Evolutionary conservation across 1,140 invertebrate species (phyloP).

Genomic region (Mactra quadrangularis): DNA sequence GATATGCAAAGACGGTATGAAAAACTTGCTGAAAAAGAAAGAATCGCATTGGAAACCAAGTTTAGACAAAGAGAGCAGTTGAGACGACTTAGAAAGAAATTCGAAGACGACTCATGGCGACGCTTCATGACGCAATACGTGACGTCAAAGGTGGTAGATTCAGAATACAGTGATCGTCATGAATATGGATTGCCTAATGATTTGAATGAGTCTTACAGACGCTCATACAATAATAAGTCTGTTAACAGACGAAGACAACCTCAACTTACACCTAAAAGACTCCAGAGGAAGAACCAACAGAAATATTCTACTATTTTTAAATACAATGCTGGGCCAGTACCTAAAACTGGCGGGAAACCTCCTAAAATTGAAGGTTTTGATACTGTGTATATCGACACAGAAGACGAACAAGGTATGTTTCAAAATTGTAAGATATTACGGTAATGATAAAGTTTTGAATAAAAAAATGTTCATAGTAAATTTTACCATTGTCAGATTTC

Average conservation of each 20-base stretch:
- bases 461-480: too few relatives aligned
- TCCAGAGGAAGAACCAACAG: conserved; percentile 53
- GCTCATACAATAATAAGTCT: conserved; percentile 32
- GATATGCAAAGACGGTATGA: conserved; percentile 60
- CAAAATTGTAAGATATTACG: too few relatives aligned
- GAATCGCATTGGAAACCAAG: conserved; percentile 63
- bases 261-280: conserved; percentile 30
- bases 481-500: too few relatives aligned
- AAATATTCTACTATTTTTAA: conserved; percentile 69
- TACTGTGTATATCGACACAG: conserved; percentile 64
- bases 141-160: conserved; percentile 69
- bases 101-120: conserved; percentile 68
- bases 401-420: conserved; percentile 68
- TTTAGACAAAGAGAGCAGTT: conserved; percentile 70
- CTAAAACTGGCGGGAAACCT: conserved; percentile 42
- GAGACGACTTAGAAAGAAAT: conserved; percentile 65
- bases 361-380: conserved; percentile 76
- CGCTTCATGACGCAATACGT: conserved; percentile 77
- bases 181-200: conserved; percentile 73
- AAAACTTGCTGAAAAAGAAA: conserved; percentile 55
- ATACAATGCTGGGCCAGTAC: conserved; percentile 54
- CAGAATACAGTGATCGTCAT: conserved; percentile 67
- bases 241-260: conserved; percentile 49
- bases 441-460: too few relatives aligned
- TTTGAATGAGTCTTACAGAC: conserved; percentile 6